Base-by-base conservation (phyloP, 2,888 invertebrate species). In the Netelia fuscicornis region DNA sequence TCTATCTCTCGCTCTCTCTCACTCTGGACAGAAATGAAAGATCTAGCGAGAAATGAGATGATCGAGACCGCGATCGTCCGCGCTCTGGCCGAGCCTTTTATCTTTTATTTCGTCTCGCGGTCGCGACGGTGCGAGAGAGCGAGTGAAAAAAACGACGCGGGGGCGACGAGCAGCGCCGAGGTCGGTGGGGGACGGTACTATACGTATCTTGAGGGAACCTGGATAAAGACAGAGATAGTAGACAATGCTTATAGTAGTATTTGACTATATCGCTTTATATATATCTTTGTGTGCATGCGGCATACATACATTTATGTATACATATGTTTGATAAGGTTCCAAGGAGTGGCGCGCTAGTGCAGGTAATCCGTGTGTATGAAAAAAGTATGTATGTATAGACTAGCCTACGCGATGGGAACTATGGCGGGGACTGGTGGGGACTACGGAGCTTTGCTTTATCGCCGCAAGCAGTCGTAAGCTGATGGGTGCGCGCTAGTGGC, bases 91-190 rank as follows among this genome's bases (percentile, higher is more conserved):
- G 54, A 58, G 58, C 20, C 10, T 20, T 58, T 17, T 20, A 17
- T 58, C 58, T 75, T 52, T 11, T 62, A 48, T 20, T 62, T 76
- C 37, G 20, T 76, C 23, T 65, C 54, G 42, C 2, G 48, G 6
- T n/a, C 42, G n/a, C 44, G 23, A 20, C n/a, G 54, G 44, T 23
- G 67, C 56, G 17, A 25, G 52, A 20, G 52, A 25, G 65, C 54
- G 42, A 58, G 20, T 13, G 25, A 52, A 52, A 64, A 64, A 65
- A 67, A 76, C 65, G 76, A 54, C 56, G 76, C 25, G 76, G 67
- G n/a, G 76, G 76, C 42, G 25, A 67, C 6, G 37, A 37, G 56
- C 25, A 76, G 56, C 56, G 17, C n/a, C 67, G 75, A 54, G 67
- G 42, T 64, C 30, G 54, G 37, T 65, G 54, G 52, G 37, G 37